Conservation (phyloP, 1,140 invertebrate genomes). For the Belonocnema kinseyi region DNA sequence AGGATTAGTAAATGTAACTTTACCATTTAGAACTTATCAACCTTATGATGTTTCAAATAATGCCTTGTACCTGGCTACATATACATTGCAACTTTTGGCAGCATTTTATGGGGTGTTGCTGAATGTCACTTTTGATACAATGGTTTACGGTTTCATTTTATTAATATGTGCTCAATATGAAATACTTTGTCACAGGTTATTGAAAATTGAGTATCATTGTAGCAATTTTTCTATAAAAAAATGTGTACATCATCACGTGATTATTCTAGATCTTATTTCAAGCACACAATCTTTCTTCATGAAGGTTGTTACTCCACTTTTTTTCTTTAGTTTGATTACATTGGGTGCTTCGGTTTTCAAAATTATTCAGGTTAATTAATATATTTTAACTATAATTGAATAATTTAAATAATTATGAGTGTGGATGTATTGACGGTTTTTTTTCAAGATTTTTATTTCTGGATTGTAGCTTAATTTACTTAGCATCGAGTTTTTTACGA, state of each 20-base stretch:
- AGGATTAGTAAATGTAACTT: neutral
- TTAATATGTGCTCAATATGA: conserved; percentile 55
- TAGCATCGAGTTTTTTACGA: conserved; percentile 49
- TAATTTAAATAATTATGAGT: neutral
- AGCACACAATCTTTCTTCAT: conserved; percentile 56
- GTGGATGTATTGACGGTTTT: neutral
- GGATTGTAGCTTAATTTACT: conserved; percentile 45
- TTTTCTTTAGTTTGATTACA: conserved; percentile 56
- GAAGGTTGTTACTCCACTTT: conserved; percentile 52
- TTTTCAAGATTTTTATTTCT: conserved; percentile 32
- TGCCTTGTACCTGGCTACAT: conserved; percentile 8
- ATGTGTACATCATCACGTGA: conserved; percentile 35
- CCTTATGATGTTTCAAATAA: conserved; percentile 15
- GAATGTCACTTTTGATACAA: conserved; percentile 58
- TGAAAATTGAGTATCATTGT: conserved; percentile 33
- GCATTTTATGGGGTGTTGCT: conserved; percentile 47
- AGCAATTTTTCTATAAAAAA: neutral
- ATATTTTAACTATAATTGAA: conserved; percentile 37
- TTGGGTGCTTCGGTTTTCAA: conserved; percentile 60
- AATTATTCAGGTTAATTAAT: conserved; percentile 57
- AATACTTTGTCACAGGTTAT: conserved; percentile 56
- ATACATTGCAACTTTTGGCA: conserved; percentile 32
- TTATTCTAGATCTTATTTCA: conserved; percentile 13
- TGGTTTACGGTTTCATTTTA: conserved; percentile 54
- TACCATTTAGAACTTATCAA: conserved; percentile 37